Percentiles rank a stretch among this genome's conserved stretches.
Conservation (phyloP, 2,797 vertebrate genomes). For the Enteromius thamalakanensis region DNA sequence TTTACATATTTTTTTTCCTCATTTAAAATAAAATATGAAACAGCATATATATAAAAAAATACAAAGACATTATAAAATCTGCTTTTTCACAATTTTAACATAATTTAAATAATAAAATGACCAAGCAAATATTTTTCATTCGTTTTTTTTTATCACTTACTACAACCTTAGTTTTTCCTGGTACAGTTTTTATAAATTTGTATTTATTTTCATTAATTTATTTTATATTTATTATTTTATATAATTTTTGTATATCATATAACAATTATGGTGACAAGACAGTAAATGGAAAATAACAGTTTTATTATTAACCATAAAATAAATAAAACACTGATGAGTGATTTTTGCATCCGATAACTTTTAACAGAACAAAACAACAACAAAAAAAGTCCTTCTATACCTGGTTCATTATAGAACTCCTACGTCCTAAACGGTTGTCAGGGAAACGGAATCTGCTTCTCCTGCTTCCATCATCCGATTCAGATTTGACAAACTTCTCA, state of each 20-base stretch:
- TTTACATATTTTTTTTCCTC: too few species aligned
- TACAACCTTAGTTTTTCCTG: background rate
- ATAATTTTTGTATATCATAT: background rate
- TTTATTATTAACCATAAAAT: background rate
- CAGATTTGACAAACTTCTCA: constrained; percentile 97
- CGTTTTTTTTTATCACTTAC: background rate
- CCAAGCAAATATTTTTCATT: background rate
- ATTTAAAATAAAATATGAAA: background rate
- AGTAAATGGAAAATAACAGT: background rate
- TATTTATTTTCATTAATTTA: background rate
- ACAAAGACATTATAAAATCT: background rate
- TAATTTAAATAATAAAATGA: background rate
- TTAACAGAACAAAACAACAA: background rate
- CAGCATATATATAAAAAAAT: background rate
- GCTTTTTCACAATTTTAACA: background rate
- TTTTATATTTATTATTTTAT: background rate
- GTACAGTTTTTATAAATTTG: background rate
- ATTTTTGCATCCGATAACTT: background rate
- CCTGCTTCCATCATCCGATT: constrained; percentile 94
- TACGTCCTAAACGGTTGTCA: constrained; percentile 93
- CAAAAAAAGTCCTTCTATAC: constrained; percentile 68
- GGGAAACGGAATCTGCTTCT: constrained; percentile 91
- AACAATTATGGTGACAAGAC: background rate
- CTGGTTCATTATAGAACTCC: constrained; percentile 99
- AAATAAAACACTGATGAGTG: background rate